A percentile compares a stretch with the other conserved stretches of the same genome.
Evolutionary conservation across 2,888 invertebrate species (phyloP).

Genomic region (Lasioglossum pauxillum): DNA sequence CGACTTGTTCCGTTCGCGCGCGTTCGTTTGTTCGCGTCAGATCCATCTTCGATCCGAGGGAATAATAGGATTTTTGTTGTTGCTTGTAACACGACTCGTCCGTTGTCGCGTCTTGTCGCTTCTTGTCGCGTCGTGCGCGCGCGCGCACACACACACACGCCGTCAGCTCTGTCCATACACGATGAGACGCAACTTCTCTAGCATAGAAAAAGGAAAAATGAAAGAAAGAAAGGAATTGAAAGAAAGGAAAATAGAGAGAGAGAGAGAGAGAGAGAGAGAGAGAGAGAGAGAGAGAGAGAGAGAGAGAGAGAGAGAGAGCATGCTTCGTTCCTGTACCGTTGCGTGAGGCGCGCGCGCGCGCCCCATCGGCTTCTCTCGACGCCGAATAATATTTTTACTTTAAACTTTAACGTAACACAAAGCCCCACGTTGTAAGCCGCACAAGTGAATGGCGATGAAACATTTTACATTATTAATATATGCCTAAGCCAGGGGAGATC

Average conservation of each 20-base stretch:
- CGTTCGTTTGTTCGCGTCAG: not conserved
- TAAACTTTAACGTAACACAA: slow-evolving; percentile 31
- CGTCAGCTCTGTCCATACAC: not conserved
- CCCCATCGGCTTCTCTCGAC: slow-evolving; percentile 27
- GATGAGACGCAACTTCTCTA: not conserved
- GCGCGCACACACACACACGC: not conserved
- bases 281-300: slow-evolving; percentile 1
- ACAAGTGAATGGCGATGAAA: slow-evolving; percentile 44
- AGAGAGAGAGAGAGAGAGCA: slow-evolving; percentile 17
- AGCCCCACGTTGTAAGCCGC: slow-evolving; percentile 57
- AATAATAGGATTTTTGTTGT: slow-evolving; percentile 27
- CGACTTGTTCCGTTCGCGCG: not conserved
- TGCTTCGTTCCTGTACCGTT: slow-evolving; percentile 35
- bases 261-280: not conserved
- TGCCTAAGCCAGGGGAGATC: slow-evolving; percentile 82
- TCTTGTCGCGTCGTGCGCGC: not conserved
- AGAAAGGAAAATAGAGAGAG: not conserved
- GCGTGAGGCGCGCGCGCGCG: slow-evolving; percentile 28
- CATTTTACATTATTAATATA: slow-evolving; percentile 59
- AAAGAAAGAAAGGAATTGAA: not conserved
- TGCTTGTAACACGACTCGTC: slow-evolving; percentile 54
- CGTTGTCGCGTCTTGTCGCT: slow-evolving; percentile 24
- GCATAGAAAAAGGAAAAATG: not conserved
- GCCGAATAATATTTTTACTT: slow-evolving; percentile 51
- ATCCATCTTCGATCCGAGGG: slow-evolving; percentile 21